A percentile compares a stretch with the other conserved stretches of the same genome.
These are phyloP conservation scores for Trichonephila inaurata DNA, from an alignment of 1,140 invertebrate genomes.

Conservation along the genomic window DNA sequence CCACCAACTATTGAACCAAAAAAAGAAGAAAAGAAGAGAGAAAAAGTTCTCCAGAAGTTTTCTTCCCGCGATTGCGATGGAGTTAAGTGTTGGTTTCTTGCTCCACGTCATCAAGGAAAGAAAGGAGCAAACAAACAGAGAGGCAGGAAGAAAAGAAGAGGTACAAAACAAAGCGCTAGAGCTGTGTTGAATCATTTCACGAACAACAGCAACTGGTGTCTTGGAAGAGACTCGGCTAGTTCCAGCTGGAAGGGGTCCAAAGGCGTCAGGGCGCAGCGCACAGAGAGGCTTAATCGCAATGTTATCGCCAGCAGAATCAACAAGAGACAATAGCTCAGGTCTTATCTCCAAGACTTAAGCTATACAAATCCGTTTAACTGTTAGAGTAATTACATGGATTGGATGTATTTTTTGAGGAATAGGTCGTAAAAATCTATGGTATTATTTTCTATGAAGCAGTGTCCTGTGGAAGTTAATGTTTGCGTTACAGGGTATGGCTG, in stretches of 20 bases:
- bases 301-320: not conserved
- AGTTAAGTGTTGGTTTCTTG: not conserved
- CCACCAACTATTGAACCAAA: constrained; percentile 20
- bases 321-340: not conserved
- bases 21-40: not conserved
- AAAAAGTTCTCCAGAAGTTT: not conserved
- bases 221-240: not conserved
- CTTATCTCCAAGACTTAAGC: constrained; percentile 1
- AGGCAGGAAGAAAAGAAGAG: not conserved
- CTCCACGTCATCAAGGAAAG: not conserved
- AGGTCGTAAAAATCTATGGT: not conserved
- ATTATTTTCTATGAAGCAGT: no score
- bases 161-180: not conserved
- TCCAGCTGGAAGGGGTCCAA: constrained; percentile 46
- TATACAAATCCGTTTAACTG: not conserved
- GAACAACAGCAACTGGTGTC: constrained; percentile 34
- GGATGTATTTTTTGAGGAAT: not conserved
- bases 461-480: no score
- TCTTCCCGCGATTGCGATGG: not conserved
- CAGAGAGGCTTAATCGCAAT: not conserved
- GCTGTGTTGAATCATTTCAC: constrained; percentile 11
- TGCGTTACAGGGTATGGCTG: no score
- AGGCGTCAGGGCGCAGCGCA: constrained; percentile 3
- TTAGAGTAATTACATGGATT: constrained; percentile 28
- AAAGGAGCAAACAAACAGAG: constrained; percentile 2